Evolutionary conservation across 2,888 invertebrate genomes (phyloP), one percentile per base, ranked within the genome.

Genomic region (Eumerus sabulonum): DNA sequence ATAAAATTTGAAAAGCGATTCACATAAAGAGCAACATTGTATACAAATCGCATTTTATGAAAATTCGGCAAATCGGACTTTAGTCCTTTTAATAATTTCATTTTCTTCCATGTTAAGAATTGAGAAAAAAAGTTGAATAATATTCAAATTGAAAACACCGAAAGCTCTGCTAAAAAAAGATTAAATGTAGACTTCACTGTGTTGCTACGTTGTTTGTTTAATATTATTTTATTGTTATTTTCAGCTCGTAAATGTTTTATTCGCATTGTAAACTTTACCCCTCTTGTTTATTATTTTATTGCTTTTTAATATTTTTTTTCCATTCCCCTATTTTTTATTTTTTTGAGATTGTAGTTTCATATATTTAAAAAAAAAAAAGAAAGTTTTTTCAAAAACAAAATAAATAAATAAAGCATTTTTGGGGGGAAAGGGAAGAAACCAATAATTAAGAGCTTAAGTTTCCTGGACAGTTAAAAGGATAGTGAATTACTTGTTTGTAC

Each of bases 11-110:
- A 74, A 79, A 79, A 79, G 79, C 79, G 74, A 74, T 79, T 74
- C 79, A 79, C 70, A 74, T 74, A 79, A 74, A 70, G 59, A 74
- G 74, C 79, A 79, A 79, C 63, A 64, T 73, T 50, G 63, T 63
- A 48, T 60, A 60, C 9, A 11, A 5, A 40, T 27, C 7, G 27
- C 27, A 19, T 13, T 18, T 45, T 44, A 14, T 57, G 17, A 35
- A 42, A 50, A 42, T 38, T 11, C 47, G 1, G 38, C 27, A 38
- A 11, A 11, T 38, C 56, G 2, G 27, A 4, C 7, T 27, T 27
- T 27, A 27, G 27, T 27, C 7, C 27, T 27, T 56, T 9, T 40
- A 14, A 44, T 19, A 51, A 42, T n/a, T 62, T n/a, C 27, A 42
- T 14, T 59, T 54, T 59, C 67, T 79, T 68, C 56, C 53, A 70